A percentile compares a stretch with the other conserved stretches of the same genome.
Conservation (phyloP, 2,113 vertebrate species). For the Psilopogon haemacephalus region DNA sequence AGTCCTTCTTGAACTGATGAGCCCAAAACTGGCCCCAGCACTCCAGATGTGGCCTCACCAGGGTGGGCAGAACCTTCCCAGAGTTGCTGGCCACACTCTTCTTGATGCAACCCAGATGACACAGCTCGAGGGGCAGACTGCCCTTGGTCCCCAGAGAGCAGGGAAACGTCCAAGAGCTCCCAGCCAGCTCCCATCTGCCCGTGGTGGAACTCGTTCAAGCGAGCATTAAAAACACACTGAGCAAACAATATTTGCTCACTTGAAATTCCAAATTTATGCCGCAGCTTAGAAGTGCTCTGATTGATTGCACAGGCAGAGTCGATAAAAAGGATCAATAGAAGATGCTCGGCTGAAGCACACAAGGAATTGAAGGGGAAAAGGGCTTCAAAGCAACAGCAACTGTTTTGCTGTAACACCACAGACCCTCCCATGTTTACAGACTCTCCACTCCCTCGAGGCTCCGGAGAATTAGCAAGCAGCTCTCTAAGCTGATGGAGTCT, state of each 20-base stretch:
- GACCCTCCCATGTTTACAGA: background rate
- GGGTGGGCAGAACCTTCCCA: too few relatives aligned
- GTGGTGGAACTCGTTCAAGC: background rate
- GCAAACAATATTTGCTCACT: constrained; percentile 17
- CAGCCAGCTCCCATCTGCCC: background rate
- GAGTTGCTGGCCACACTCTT: too few relatives aligned
- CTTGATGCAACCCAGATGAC: too few relatives aligned
- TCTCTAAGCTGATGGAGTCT: background rate
- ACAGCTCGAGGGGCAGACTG: fast-evolving
- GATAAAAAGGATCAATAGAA: constrained; percentile 52
- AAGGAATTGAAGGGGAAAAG: background rate
- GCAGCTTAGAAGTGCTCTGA: constrained; percentile 21
- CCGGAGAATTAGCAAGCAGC: background rate
- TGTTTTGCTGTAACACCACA: background rate
- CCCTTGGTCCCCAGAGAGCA: background rate
- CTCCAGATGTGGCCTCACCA: too few relatives aligned
- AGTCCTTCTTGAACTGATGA: too few relatives aligned
- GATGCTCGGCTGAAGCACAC: constrained; percentile 26
- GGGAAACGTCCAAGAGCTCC: background rate
- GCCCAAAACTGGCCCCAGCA: too few relatives aligned
- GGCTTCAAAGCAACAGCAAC: constrained; percentile 7
- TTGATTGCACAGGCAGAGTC: constrained; percentile 54
- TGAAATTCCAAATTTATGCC: background rate
- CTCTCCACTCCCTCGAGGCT: background rate
- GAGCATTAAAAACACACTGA: background rate